phyloP scores from a whole-genome alignment of 2,113 vertebrate genomes.

The Ramphastos sulfuratus region DNA sequence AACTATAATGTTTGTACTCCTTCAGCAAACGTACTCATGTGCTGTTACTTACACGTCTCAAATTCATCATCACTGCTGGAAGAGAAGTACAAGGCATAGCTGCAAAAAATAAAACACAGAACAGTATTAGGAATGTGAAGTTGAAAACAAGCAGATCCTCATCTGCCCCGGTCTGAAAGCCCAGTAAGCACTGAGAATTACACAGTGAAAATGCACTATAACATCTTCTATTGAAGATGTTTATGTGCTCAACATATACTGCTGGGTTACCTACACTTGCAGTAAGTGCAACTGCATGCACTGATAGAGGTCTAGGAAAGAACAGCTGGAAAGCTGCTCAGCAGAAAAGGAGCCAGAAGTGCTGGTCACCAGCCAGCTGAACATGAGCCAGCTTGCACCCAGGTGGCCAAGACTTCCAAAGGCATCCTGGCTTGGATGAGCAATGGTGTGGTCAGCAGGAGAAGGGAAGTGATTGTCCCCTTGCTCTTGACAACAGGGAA shows the following conservation, averaged over 20 bases:
- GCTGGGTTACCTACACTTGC: neutral
- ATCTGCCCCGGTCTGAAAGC: neutral
- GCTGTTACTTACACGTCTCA: constrained; percentile 77
- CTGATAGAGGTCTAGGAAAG: no score
- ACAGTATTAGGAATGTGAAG: neutral
- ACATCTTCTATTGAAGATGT: no score
- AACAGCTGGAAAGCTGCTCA: neutral
- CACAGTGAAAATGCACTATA: neutral
- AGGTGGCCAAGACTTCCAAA: neutral
- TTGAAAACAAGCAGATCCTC: neutral
- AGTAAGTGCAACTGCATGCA: neutral
- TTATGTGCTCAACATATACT: neutral
- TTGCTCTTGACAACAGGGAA: neutral
- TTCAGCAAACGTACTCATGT: neutral
- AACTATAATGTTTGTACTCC: fast-evolving
- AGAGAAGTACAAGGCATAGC: neutral
- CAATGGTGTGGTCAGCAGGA: neutral
- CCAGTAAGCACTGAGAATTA: fast-evolving
- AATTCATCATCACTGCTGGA: constrained; percentile 76
- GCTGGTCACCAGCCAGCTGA: neutral
- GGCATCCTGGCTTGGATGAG: neutral
- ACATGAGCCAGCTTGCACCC: neutral
- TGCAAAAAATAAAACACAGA: constrained; percentile 22
- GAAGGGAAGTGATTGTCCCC: neutral
- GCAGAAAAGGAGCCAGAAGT: neutral